Evolutionary conservation across 2,888 invertebrate species (phyloP), one percentile per base, ranked within the genome.

Genomic region (Serrognathus titanus): DNA sequence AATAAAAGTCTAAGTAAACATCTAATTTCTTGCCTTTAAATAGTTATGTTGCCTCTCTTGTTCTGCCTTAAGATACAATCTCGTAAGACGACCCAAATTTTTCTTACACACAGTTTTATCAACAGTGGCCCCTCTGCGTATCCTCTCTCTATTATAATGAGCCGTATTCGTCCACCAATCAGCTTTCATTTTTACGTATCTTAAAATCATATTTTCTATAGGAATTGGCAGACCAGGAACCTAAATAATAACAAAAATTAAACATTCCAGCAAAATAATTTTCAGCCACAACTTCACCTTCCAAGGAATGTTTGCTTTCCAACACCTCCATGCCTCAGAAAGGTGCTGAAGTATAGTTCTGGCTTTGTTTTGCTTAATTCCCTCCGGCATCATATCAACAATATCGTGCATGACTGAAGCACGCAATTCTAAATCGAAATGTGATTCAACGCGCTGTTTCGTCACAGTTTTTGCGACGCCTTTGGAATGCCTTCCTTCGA

Each of bases 151-250:
- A 80, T 99, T 99, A 79, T 99, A 99, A 77, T 99, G 99, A 0
- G 99, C 98, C 0, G 99, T 99, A 78, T 99, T 99, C 0, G 99
- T 99, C 99, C 99, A 99, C 99, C 99, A 99, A 78, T 99, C 99
- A 0, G 99, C 99, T 76, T 99, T 99, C 90, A 99, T 98, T 79
- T 99, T 99, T 9, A 99, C 99, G 78, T 98, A 99, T 37, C 99
- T 87, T 57, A 99, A 84, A 68, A 99, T 99, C 99, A 99, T 99
- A 80, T 99, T 99, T 80, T 99, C 99, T 62, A 99, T 98, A 0
- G 99, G 99, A 35, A 96, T 98, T 0, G 99, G 99, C 4, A 99
- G 81, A 3, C 98, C 99, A 1, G 99, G 99, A 2, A 98, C 94
- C 88, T 87, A 66, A 7, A 54, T 45, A 48, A 20, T 16, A 16